Base-by-base conservation (phyloP, 2,797 vertebrate species). In the Oreortyx pictus region DNA sequence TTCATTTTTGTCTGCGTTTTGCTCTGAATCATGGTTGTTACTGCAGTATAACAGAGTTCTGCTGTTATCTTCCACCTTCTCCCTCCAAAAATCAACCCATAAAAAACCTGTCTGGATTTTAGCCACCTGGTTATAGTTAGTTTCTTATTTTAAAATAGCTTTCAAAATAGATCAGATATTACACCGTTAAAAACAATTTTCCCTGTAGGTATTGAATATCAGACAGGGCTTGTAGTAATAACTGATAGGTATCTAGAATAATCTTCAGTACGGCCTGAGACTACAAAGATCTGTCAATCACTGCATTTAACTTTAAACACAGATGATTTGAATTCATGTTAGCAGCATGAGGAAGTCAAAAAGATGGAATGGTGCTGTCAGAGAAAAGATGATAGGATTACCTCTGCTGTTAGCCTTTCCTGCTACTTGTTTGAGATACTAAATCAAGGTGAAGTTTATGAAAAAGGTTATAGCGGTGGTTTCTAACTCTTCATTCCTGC, bases 371-470 rank as follows among this genome's bases (percentile, higher is more conserved):
- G 90, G 95, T 88, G 93, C 95, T 97, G 95, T 95, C 43, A 22
- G 90, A 97, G 96, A 95, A 95, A 94, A 97, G 97, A 97, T 97
- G 98, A 97, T 98, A 97, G 97, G 97, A 98, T 98, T 98, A 98
- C 97, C 96, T 97, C 97, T 90, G 97, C 96, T 95, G 96, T 97
- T 97, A 93, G 96, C 92, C 91, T 95, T 97, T 96, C 96, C 96
- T 95, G 95, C 93, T 96, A 94, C 92, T 97, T 93, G 96, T 92
- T 96, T 96, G 94, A 97, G 97, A 96, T 96, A 96, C 96, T 97
- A 97, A 98, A 98, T 98, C 97, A 97, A 97, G 97, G 96, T 92
- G 98, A 98, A 98, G 98, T 98, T 98, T 98, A 99, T 99, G 98
- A 98, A 98, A 98, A 97, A 97, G 94, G 88, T 95, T 97, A 94